Base-by-base conservation (phyloP, 2,797 vertebrate genomes). In the Rhodeus uyekii region DNA sequence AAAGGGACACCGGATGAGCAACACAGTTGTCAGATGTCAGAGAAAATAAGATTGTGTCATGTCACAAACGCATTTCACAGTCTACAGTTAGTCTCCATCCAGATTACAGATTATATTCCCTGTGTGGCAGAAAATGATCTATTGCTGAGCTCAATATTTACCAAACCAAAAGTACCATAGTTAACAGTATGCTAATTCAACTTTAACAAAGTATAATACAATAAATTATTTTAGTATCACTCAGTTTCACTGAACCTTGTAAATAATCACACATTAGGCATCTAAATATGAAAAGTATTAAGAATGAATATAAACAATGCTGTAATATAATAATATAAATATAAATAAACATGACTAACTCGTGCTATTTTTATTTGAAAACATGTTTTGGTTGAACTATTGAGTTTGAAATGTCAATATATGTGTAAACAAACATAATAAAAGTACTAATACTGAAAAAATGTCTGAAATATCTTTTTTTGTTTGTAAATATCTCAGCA, bases 1-100 rank as follows among this genome's bases (percentile, higher is more conserved):
- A 89, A 88, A 87, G 34, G 29, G 36, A 80, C 68, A 36, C 55
- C 8, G 29, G 46, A 53, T 78, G 76, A 78, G 76, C 29, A 78
- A 68, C 76, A 78, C 34, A 39, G 34, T 53, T n/a, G n/a, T 68
- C 63, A 65, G 27, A 44, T 53, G 75, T 48, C 7, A 73, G 64
- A 39, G 22, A 73, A 22, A 44, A 48, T 32, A 48, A 48, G 19
- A 64, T 18, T 64, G 42, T 65, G 76, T 42, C 76, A 68, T 36
- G 18, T 67, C 48, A 67, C n/a, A 55, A 24, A 53, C 55, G 48
- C 32, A 55, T 74, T 24, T 55, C 22, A 74, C 34, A 24, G 32
- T 27, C 27, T 14, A 29, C 68, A 71, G 18, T 48, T 22, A 48
- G 1, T 34, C 46, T 12, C 69, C 22, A 73, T 14, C 12, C 74